These are phyloP conservation scores for Scylla paramamosain DNA, from an alignment of 1,140 invertebrate genomes.

Conservation along the genomic window DNA sequence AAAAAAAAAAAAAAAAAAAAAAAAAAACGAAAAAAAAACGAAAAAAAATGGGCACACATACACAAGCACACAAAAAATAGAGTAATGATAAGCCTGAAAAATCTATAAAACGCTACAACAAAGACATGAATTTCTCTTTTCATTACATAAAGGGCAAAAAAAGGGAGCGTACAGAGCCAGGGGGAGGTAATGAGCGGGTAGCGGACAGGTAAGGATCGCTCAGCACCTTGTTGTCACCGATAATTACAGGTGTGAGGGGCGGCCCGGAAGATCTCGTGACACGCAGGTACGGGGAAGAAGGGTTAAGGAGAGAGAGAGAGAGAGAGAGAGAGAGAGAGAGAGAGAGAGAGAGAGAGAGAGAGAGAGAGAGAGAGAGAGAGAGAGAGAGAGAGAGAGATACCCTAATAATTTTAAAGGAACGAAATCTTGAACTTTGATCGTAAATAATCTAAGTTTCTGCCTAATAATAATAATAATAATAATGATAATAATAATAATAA, in stretches of 20 bases:
- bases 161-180: not conserved
- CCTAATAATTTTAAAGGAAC: no score
- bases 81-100: not conserved
- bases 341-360: slow-evolving; percentile 20
- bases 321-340: slow-evolving; percentile 12
- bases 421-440: no score
- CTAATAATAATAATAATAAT: no score
- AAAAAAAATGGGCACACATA: not conserved
- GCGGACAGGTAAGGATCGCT: not conserved
- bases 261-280: not conserved
- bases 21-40: not conserved
- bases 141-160: not conserved
- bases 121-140: not conserved
- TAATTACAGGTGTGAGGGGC: not conserved
- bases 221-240: not conserved
- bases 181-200: not conserved
- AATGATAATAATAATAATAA: no score
- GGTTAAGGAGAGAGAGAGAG: slow-evolving; percentile 26
- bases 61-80: not conserved
- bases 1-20: not conserved
- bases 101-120: not conserved
- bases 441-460: no score
- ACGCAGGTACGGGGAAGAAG: not conserved
- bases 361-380: slow-evolving; percentile 20
- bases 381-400: not conserved